These are phyloP conservation scores for Thalassophryne amazonica DNA, from an alignment of 2,797 vertebrate species.

Conservation along the genomic window DNA sequence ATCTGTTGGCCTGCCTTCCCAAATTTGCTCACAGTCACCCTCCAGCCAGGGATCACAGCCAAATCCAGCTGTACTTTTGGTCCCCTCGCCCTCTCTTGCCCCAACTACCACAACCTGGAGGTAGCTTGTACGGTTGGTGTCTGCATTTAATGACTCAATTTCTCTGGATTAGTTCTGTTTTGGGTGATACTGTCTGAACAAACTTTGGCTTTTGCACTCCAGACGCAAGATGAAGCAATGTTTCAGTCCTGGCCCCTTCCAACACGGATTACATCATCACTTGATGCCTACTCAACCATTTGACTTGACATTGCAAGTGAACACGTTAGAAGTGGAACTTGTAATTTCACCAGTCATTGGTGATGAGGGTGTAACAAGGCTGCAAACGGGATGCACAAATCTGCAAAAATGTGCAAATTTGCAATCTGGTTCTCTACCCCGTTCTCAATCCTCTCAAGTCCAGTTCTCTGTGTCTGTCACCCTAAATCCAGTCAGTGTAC, in stretches of 20 bases:
- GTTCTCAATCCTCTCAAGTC: conserved; percentile 12
- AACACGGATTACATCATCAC: conserved; percentile 24
- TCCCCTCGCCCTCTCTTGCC: conserved; percentile 17
- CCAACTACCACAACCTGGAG: conserved; percentile 53
- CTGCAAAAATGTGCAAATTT: background rate
- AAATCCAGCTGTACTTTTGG: conserved; percentile 18
- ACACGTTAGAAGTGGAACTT: conserved; percentile 23
- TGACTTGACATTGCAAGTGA: conserved; percentile 20
- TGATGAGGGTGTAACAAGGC: background rate
- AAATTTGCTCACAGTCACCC: conserved; percentile 26
- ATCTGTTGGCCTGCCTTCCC: conserved; percentile 37
- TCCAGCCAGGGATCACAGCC: conserved; percentile 10
- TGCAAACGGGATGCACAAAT: conserved; percentile 7
- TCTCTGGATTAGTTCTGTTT: conserved; percentile 54
- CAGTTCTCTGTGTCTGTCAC: conserved; percentile 32
- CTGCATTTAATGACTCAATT: conserved; percentile 17
- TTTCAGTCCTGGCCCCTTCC: conserved; percentile 22
- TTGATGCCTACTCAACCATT: conserved; percentile 25
- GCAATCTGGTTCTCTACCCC: background rate
- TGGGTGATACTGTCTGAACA: conserved; percentile 45
- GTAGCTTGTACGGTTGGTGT: conserved; percentile 51
- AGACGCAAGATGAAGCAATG: conserved; percentile 31
- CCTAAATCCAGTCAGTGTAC: conserved; percentile 43
- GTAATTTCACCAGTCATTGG: conserved; percentile 25
- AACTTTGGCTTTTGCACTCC: conserved; percentile 42